These are phyloP conservation scores for Drosophila histrio DNA, from an alignment of 2,888 invertebrate species.

Conservation along the genomic window DNA sequence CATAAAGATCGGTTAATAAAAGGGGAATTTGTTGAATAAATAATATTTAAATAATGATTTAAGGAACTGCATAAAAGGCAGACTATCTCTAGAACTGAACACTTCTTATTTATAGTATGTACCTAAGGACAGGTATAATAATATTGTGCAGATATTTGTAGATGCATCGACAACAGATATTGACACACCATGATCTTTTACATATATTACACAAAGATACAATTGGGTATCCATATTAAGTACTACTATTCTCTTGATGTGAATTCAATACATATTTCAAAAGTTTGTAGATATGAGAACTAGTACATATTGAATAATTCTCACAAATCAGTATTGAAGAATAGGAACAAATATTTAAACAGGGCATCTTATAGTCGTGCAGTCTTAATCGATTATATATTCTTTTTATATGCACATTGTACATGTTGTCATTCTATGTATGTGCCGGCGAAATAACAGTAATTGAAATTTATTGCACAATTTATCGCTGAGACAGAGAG, in stretches of 20 bases:
- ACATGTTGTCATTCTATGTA: conserved; percentile 39
- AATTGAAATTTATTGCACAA: conserved; percentile 84
- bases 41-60: too few relatives aligned
- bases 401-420: conserved; percentile 10
- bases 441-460: conserved; percentile 74
- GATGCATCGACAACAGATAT: not conserved
- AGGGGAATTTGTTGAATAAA: too few relatives aligned
- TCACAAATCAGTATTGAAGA: too few relatives aligned
- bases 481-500: conserved; percentile 79
- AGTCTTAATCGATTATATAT: conserved; percentile 1
- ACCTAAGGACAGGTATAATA: not conserved
- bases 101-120: too few relatives aligned
- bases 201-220: not conserved
- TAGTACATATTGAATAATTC: too few relatives aligned
- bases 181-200: not conserved
- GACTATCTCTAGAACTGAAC: too few relatives aligned
- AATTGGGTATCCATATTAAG: not conserved
- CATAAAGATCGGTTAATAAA: too few relatives aligned
- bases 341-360: too few relatives aligned
- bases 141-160: not conserved
- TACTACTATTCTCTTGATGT: too few relatives aligned
- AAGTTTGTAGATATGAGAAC: too few relatives aligned
- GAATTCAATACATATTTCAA: too few relatives aligned
- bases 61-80: too few relatives aligned
- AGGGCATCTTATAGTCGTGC: not conserved